Evolutionary conservation across 2,888 invertebrate species (phyloP).

Genomic region (Cephus runcator): DNA sequence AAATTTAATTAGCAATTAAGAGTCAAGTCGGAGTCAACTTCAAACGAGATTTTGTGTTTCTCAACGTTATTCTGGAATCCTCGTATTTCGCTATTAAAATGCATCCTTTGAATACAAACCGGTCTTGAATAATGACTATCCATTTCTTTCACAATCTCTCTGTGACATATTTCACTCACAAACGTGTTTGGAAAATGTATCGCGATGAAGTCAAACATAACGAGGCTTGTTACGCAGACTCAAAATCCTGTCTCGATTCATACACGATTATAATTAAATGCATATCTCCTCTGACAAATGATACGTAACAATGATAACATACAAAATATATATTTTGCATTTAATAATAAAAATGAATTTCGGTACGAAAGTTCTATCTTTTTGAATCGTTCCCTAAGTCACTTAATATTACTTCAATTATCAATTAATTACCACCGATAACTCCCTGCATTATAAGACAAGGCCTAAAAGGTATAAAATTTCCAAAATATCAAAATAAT

Average conservation of each 20-base stretch:
- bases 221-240: neutral
- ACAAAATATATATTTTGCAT: neutral
- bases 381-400: too few relatives aligned
- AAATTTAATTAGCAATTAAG: neutral
- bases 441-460: too few relatives aligned
- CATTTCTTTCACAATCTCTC: neutral
- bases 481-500: too few relatives aligned
- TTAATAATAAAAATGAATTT: neutral
- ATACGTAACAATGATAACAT: neutral
- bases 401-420: too few relatives aligned
- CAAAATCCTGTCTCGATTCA: neutral
- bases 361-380: too few relatives aligned
- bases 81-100: neutral
- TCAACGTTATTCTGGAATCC: neutral
- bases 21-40: neutral
- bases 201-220: neutral
- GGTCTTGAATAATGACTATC: neutral
- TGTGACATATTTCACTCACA: neutral
- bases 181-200: neutral
- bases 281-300: neutral
- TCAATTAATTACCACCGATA: too few relatives aligned
- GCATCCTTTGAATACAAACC: neutral
- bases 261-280: neutral
- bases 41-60: neutral
- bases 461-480: too few relatives aligned